Evolutionary conservation across 2,113 vertebrate genomes (phyloP).

Genomic region (Erythrocebus patas): DNA sequence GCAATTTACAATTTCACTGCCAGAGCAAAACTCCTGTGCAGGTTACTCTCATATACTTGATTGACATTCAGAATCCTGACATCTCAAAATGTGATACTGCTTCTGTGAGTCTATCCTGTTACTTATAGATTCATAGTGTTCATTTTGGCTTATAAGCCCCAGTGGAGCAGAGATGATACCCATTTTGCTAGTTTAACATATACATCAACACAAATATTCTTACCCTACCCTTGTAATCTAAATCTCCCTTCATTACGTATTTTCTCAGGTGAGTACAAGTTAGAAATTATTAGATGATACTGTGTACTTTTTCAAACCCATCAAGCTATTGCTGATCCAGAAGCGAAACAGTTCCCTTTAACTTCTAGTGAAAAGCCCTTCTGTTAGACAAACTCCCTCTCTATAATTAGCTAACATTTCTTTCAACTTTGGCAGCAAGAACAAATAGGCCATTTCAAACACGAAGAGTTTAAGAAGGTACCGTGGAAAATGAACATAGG

Average conservation of each 20-base stretch:
- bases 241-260: background rate
- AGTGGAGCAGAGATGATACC: background rate
- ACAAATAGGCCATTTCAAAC: background rate
- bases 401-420: constrained; percentile 24
- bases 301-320: background rate
- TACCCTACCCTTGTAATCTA: background rate
- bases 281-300: constrained; percentile 11
- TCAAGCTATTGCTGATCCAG: constrained; percentile 4
- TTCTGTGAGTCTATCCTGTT: background rate
- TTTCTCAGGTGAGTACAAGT: background rate
- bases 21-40: background rate
- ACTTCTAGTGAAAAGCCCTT: constrained; percentile 43
- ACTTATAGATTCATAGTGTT: background rate
- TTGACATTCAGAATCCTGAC: background rate
- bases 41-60: background rate
- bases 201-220: background rate
- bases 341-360: background rate
- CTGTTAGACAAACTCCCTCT: background rate
- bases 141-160: background rate
- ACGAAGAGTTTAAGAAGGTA: background rate
- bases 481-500: background rate
- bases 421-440: constrained; percentile 13
- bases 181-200: background rate
- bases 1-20: background rate
- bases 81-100: background rate